Percentiles rank a stretch among this genome's conserved stretches.
Conservation (phyloP, 1,140 invertebrate genomes). For the Proctacanthus coquilletti region DNA sequence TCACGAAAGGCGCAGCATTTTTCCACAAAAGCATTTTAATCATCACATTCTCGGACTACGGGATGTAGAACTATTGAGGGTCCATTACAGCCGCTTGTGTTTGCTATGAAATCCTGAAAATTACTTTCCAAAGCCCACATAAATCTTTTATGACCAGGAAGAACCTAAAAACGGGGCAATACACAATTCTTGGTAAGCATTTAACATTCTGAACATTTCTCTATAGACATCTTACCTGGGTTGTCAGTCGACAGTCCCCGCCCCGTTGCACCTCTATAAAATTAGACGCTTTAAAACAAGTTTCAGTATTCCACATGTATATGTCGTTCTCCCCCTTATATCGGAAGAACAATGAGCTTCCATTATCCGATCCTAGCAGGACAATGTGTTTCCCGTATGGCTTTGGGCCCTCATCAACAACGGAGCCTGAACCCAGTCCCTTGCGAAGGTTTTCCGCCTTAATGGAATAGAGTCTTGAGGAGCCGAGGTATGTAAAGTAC, state of each 20-base stretch:
- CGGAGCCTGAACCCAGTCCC: slow-evolving; percentile 33
- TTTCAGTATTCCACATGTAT: slow-evolving; percentile 43
- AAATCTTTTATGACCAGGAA: slow-evolving; percentile 37
- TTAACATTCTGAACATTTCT: no score
- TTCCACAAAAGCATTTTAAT: no score
- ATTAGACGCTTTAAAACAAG: slow-evolving; percentile 35
- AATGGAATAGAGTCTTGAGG: slow-evolving; percentile 38
- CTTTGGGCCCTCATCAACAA: slow-evolving; percentile 39
- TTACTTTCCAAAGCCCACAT: slow-evolving; percentile 49
- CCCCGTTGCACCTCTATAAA: slow-evolving; percentile 39
- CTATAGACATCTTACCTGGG: slow-evolving; percentile 29
- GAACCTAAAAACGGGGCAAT: slow-evolving; percentile 25
- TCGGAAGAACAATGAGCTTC: slow-evolving; percentile 38
- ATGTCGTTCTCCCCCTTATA: slow-evolving; percentile 41
- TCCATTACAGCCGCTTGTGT: slow-evolving; percentile 38
- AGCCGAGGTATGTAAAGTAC: slow-evolving; percentile 43
- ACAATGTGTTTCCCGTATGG: slow-evolving; percentile 35
- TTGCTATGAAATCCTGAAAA: slow-evolving; percentile 43
- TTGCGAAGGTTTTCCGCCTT: slow-evolving; percentile 32
- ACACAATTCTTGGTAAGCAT: no score
- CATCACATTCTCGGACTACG: slow-evolving; percentile 29
- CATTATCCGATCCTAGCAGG: slow-evolving; percentile 42
- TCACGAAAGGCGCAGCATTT: no score
- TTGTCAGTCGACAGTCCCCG: slow-evolving; percentile 40
- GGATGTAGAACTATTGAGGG: slow-evolving; percentile 37